Conservation (phyloP, 1,140 invertebrate species). For the Himalopsyche phryganea region DNA sequence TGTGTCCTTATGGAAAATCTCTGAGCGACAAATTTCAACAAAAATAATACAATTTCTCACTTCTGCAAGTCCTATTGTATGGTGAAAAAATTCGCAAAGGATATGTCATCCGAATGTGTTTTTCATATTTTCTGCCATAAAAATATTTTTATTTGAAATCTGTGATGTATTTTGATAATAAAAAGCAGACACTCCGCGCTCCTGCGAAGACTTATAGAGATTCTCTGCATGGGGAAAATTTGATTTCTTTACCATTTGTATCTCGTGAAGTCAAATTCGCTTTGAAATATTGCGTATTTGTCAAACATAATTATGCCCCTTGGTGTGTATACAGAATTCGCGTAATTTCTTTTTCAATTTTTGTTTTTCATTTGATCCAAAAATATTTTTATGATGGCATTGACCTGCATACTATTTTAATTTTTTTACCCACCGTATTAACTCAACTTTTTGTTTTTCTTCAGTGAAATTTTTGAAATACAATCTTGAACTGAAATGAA, state of each 20-base stretch:
- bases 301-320: too few relatives aligned
- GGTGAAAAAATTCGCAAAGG: not conserved
- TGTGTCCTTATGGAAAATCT: not conserved
- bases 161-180: constrained; percentile 26
- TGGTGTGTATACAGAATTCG: too few relatives aligned
- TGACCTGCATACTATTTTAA: too few relatives aligned
- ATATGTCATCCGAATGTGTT: constrained; percentile 18
- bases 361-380: too few relatives aligned
- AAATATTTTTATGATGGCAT: too few relatives aligned
- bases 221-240: constrained; percentile 13
- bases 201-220: constrained; percentile 6
- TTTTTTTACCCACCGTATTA: too few relatives aligned
- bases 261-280: too few relatives aligned
- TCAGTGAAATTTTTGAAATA: too few relatives aligned
- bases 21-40: not conserved
- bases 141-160: constrained; percentile 26
- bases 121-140: constrained; percentile 17
- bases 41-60: constrained; percentile 18
- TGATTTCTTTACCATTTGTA: constrained; percentile 16
- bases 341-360: too few relatives aligned
- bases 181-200: constrained; percentile 11
- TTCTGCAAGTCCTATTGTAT: constrained; percentile 8
- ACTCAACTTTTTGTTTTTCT: too few relatives aligned
- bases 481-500: too few relatives aligned
- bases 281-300: too few relatives aligned